phyloP scores from a whole-genome alignment of 2,888 invertebrate genomes.

The Aleiodes testaceus region DNA sequence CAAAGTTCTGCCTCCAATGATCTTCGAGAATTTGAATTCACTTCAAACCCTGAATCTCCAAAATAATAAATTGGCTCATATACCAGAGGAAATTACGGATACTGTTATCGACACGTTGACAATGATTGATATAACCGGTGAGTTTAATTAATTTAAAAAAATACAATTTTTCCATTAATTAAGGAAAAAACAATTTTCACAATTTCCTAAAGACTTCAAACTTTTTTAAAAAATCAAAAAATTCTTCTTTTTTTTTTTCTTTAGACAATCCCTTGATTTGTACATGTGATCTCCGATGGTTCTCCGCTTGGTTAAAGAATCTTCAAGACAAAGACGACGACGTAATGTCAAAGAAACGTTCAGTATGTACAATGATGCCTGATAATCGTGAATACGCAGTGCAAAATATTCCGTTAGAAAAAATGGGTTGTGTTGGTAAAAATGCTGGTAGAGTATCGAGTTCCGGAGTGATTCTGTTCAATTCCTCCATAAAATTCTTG shows the following conservation, averaged over 20 bases:
- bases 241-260: conserved; percentile 47
- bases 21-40: conserved; percentile 91
- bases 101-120: conserved; percentile 89
- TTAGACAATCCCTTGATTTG: conserved; percentile 91
- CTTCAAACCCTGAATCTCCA: conserved; percentile 90
- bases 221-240: neutral
- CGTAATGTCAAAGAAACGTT: conserved; percentile 90
- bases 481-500: conserved; percentile 28
- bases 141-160: conserved; percentile 36
- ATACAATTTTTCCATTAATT: no score
- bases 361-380: conserved; percentile 85
- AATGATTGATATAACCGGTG: conserved; percentile 92
- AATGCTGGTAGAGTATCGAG: conserved; percentile 64
- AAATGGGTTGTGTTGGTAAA: conserved; percentile 88
- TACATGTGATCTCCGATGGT: conserved; percentile 92
- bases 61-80: conserved; percentile 88
- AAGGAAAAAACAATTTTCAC: neutral
- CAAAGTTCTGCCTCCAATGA: conserved; percentile 85
- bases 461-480: conserved; percentile 33
- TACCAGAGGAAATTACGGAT: conserved; percentile 91
- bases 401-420: conserved; percentile 86
- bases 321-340: conserved; percentile 88
- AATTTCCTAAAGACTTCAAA: neutral
- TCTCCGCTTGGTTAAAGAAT: conserved; percentile 85
- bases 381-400: conserved; percentile 89